Evolutionary conservation across 2,888 invertebrate species (phyloP), one percentile per base, ranked within the genome.

Genomic region (Andrena chrysosceles): DNA sequence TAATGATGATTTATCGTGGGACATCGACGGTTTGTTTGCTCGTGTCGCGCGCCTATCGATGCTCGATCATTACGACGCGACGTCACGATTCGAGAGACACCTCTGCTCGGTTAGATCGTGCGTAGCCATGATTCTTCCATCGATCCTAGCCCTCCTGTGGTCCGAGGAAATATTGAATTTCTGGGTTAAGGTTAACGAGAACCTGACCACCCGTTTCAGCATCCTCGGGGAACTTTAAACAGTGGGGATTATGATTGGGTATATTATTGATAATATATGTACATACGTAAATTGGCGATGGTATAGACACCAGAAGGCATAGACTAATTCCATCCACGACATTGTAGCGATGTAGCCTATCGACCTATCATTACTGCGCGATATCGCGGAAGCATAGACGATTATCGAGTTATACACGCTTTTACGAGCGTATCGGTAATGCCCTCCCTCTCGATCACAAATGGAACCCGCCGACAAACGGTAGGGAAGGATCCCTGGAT

Each of bases 1-100:
- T 79, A 79, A 79, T 79, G 79, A 69, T 76, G 79, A 79, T 79
- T 79, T 79, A 79, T 79, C 56, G 72, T 26, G 49, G 48, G 64
- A 76, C 69, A 76, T 64, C 79, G 76, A 70, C 76, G 56, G 66
- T 54, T 75, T 80, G 72, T 80, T 82, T 75, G 62, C 73, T 73
- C 33, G 29, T 63, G 66, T 52, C 70, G 31, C 62, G 42, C 66
- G 42, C 48, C 31, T 48, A 31, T 52, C 52, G 20, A 23, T 62
- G 29, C 67, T 20, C 20, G 49, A 68, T 73, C 77, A 35, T 79
- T 48, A 42, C 64, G 56, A 68, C 72, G 63, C 64, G 49, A 78
- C 72, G 63, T 63, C 72, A 66, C 77, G 49, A 77, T 77, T 77
- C 42, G 49, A 77, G 49, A 64, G 77, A 73, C 72, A 7, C 23